These are phyloP conservation scores for Diplazon laetatorius DNA, from an alignment of 2,888 invertebrate genomes.

Conservation along the genomic window DNA sequence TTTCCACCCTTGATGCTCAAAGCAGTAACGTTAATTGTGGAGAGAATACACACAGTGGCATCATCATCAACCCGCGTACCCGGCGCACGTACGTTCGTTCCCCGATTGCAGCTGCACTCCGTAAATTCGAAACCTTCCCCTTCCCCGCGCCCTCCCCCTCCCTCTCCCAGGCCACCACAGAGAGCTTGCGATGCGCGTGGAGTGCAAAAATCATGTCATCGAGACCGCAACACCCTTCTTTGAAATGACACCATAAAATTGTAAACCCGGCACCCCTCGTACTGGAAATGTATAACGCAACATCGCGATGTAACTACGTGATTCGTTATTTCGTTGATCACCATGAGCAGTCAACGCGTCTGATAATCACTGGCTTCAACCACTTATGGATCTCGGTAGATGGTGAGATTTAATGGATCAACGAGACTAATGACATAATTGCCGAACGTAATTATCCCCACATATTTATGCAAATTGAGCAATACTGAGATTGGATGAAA, in stretches of 20 bases:
- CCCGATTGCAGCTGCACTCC: slow-evolving; percentile 33
- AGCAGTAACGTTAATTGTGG: slow-evolving; percentile 69
- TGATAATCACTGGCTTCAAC: slow-evolving; percentile 47
- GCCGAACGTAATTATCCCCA: slow-evolving; percentile 26
- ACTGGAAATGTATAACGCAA: slow-evolving; percentile 8
- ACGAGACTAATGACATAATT: slow-evolving; percentile 40
- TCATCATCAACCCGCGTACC: slow-evolving; percentile 57
- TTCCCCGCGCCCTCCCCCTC: too few species aligned
- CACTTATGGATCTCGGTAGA: slow-evolving; percentile 15
- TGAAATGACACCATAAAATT: slow-evolving; percentile 8
- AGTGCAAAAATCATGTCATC: slow-evolving; percentile 49
- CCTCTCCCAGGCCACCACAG: too few species aligned
- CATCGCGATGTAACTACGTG: slow-evolving; percentile 11
- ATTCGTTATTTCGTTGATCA: slow-evolving; percentile 54
- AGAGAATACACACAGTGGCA: slow-evolving; percentile 68
- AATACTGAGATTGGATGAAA: background rate
- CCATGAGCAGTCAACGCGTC: slow-evolving; percentile 34
- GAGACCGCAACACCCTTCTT: slow-evolving; percentile 37
- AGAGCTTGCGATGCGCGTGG: slow-evolving; percentile 1
- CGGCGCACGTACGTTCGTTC: background rate
- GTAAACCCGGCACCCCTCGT: background rate
- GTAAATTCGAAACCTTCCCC: slow-evolving; percentile 19
- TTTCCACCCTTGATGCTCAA: slow-evolving; percentile 50
- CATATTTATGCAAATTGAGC: slow-evolving; percentile 32
- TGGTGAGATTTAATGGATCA: slow-evolving; percentile 25